Conservation (phyloP, 2,888 invertebrate genomes). For the Lasioglossum morio region DNA sequence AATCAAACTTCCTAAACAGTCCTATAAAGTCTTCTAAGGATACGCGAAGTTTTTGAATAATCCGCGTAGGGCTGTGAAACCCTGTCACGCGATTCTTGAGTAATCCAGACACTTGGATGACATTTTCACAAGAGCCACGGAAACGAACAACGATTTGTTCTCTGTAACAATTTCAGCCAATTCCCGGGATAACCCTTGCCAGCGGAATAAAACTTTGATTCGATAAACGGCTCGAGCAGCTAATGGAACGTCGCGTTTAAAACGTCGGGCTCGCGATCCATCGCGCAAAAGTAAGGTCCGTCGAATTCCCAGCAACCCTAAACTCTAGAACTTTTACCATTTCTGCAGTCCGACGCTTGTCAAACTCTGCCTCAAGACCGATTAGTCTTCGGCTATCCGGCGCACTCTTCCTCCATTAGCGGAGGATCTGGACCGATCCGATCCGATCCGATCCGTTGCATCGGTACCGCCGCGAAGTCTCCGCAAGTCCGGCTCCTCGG, state of each 20-base stretch:
- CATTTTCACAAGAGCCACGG: background rate
- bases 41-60: background rate
- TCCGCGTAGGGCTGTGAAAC: background rate
- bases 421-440: constrained; percentile 53
- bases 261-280: background rate
- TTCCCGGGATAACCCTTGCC: background rate
- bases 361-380: constrained; percentile 35
- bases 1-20: background rate
- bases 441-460: constrained; percentile 40
- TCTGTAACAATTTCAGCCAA: background rate
- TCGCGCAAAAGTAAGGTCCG: background rate
- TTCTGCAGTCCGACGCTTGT: constrained; percentile 34
- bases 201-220: background rate
- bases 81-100: background rate
- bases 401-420: constrained; percentile 38
- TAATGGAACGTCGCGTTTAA: background rate
- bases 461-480: constrained; percentile 42
- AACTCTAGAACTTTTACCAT: constrained; percentile 13
- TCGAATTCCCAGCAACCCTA: constrained; percentile 13
- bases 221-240: background rate
- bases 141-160: background rate
- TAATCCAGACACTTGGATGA: background rate
- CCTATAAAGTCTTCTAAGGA: background rate
- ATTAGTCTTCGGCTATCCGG: constrained; percentile 40
- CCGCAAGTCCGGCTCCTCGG: background rate